Evolutionary conservation across 1,140 invertebrate species (phyloP).

Genomic region (Arion vulgaris): DNA sequence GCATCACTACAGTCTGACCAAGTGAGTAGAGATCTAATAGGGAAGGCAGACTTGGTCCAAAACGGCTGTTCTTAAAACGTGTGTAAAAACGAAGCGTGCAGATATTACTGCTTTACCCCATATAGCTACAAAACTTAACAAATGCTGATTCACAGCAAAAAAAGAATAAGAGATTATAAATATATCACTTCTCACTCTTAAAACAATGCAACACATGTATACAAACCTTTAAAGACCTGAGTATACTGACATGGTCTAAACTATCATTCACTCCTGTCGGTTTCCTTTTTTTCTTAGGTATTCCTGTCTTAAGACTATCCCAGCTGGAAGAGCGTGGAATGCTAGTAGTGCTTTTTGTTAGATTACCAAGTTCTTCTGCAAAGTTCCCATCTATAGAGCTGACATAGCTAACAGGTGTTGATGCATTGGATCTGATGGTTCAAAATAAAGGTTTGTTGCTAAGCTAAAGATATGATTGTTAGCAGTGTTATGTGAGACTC

Average conservation of each 20-base stretch:
- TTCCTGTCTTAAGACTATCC: slow-evolving; percentile 49
- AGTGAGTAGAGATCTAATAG: too few relatives aligned
- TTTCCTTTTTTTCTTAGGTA: slow-evolving; percentile 61
- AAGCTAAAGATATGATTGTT: too few relatives aligned
- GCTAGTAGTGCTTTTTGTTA: slow-evolving; percentile 57
- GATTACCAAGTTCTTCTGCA: slow-evolving; percentile 55
- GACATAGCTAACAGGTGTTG: slow-evolving; percentile 58
- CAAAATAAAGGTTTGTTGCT: slow-evolving; percentile 25
- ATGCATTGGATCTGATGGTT: slow-evolving; percentile 59
- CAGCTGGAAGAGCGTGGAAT: slow-evolving; percentile 56
- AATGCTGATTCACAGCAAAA: too few relatives aligned
- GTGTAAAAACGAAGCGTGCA: too few relatives aligned
- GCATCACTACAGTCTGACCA: too few relatives aligned
- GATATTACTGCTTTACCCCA: too few relatives aligned
- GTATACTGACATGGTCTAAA: slow-evolving; percentile 54
- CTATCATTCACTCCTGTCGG: slow-evolving; percentile 48
- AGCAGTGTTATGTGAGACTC: too few relatives aligned
- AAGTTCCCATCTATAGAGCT: slow-evolving; percentile 54
- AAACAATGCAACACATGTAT: background rate
- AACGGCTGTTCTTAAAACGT: too few relatives aligned
- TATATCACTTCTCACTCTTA: too few relatives aligned
- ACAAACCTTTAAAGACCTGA: slow-evolving; percentile 59
- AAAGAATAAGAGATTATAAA: too few relatives aligned
- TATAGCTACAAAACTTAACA: too few relatives aligned
- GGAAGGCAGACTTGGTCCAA: too few relatives aligned